phyloP scores from a whole-genome alignment of 2,797 vertebrate species.

The Hemitrygon akajei region DNA sequence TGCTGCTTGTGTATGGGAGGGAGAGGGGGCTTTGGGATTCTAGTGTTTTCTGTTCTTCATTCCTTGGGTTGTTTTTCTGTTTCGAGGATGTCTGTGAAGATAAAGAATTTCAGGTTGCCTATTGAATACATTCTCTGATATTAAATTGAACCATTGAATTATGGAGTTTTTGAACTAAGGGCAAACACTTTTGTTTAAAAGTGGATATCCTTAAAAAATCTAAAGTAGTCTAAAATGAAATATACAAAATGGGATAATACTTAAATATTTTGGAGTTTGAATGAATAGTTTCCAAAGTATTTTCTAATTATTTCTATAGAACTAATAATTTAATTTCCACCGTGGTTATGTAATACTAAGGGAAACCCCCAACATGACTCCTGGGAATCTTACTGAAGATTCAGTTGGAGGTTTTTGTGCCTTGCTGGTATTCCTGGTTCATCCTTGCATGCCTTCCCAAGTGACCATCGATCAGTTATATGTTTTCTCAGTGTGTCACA shows the following conservation, averaged over 20 bases:
- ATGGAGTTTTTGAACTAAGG: background rate
- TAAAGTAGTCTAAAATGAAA: background rate
- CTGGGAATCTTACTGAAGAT: background rate
- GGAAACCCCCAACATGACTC: background rate
- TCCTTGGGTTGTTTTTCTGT: too few species aligned
- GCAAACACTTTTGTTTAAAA: background rate
- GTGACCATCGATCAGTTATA: background rate
- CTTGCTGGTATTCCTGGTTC: background rate
- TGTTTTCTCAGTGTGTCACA: background rate
- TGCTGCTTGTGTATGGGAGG: too few species aligned
- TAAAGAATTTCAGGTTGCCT: too few species aligned
- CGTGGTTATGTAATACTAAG: too few species aligned
- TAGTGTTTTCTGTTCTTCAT: too few species aligned
- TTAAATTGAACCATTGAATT: background rate
- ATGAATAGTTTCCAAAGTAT: background rate
- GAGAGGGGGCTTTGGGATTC: too few species aligned
- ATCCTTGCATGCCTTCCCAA: background rate
- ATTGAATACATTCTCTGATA: too few species aligned
- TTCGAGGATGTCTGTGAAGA: too few species aligned
- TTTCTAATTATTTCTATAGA: background rate
- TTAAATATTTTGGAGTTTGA: background rate
- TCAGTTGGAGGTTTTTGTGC: background rate
- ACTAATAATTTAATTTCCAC: background rate
- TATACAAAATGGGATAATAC: background rate
- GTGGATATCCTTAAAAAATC: background rate